phyloP scores from a whole-genome alignment of 2,888 invertebrate species.

The Idaea straminata region DNA sequence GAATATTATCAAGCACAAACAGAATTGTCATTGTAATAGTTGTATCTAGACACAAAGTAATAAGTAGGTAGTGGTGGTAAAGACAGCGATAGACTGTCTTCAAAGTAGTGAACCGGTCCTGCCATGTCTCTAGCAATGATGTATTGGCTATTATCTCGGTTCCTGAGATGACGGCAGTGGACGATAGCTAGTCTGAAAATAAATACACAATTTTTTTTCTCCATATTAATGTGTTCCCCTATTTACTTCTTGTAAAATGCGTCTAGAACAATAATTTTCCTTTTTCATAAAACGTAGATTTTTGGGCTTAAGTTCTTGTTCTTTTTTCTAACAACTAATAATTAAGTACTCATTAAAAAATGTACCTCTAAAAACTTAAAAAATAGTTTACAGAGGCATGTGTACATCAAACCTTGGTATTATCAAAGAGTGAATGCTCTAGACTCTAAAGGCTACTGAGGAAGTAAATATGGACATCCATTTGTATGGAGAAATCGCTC shows the following conservation, averaged over 20 bases:
- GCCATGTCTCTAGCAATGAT: slow-evolving; percentile 25
- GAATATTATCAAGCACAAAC: slow-evolving; percentile 5
- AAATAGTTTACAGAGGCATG: no score
- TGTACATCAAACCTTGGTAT: no score
- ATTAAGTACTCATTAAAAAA: no score
- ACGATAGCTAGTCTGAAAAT: slow-evolving; percentile 33
- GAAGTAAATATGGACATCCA: no score
- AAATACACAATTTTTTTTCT: background rate
- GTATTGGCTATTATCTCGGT: slow-evolving; percentile 9
- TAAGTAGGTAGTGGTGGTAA: slow-evolving; percentile 33
- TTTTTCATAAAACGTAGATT: background rate
- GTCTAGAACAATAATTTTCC: background rate
- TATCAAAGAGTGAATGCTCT: no score
- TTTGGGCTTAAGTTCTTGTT: no score
- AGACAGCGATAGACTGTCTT: slow-evolving; percentile 28
- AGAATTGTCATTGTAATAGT: slow-evolving; percentile 23
- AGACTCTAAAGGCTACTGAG: no score
- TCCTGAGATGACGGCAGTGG: slow-evolving; percentile 24
- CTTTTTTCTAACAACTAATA: no score
- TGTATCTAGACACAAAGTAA: slow-evolving; percentile 27
- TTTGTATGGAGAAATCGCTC: no score
- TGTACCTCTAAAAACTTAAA: no score
- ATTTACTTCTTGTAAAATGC: background rate
- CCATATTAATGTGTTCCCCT: background rate
- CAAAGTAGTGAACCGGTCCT: slow-evolving; percentile 21